These are phyloP conservation scores for Hemiprocne comata DNA, from an alignment of 2,113 vertebrate species.

Conservation along the genomic window DNA sequence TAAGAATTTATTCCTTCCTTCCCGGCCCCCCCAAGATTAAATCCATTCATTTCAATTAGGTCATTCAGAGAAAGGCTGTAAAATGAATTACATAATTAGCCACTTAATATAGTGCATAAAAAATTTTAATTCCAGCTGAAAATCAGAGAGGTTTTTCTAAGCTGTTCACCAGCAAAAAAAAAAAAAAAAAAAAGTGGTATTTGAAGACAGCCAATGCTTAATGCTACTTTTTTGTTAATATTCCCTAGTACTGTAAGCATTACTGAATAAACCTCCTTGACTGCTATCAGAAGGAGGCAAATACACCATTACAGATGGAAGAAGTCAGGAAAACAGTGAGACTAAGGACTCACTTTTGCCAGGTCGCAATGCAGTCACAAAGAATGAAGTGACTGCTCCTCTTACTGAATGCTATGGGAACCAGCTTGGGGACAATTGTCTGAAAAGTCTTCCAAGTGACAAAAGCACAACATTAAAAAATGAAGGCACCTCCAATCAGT, in stretches of 20 bases:
- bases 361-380: background rate
- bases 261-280: background rate
- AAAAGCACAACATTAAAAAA: background rate
- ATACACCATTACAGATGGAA: background rate
- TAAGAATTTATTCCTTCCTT: background rate
- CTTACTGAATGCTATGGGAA: background rate
- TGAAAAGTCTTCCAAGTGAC: background rate
- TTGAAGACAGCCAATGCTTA: background rate
- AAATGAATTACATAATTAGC: constrained; percentile 72
- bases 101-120: constrained; percentile 68
- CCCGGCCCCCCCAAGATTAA: background rate
- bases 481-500: background rate
- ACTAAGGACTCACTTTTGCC: background rate
- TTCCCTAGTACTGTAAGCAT: background rate
- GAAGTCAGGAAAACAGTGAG: background rate
- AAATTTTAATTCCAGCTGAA: constrained; percentile 69
- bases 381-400: background rate
- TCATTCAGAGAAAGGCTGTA: constrained; percentile 62
- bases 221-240: background rate
- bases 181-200: background rate
- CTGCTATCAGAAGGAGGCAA: background rate
- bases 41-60: constrained; percentile 68
- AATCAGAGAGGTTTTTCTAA: constrained; percentile 45
- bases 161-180: background rate
- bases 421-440: background rate